Evolutionary conservation across 2,797 vertebrate species (phyloP), one percentile per base, ranked within the genome.

Genomic region (Myotis myotis): DNA sequence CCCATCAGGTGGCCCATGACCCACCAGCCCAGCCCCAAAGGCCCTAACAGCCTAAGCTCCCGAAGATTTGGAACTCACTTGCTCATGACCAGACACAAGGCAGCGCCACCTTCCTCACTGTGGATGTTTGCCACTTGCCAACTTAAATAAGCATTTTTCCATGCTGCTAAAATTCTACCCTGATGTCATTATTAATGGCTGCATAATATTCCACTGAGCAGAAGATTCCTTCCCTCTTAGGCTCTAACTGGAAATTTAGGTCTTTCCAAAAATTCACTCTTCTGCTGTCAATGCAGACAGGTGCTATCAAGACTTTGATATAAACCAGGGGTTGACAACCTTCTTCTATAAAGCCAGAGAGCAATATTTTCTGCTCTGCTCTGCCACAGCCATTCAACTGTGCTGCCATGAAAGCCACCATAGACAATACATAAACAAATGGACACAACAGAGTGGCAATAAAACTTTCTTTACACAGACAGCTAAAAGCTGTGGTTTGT

Each of bases 391-490:
- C 5, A 79, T 5, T 51, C 5, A 19, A 2, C 66, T 33, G 68
- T 20, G 20, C 64, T 22, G 12, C 12, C 15, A 2, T 16, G 30
- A 74, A 72, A 36, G 64, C n/a, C 2, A 6, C 41, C 51, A 5
- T 0, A 2, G 25, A 64, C 6, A 9, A 6, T 11, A 6, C 19
- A 23, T 20, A 28, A 51, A 36, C 0, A 15, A 49, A 33, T 22
- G 57, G 38, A 81, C 25, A 9, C 12, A 49, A 68, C 60, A 0
- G 12, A 22, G 12, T 5, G 15, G 22, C 72, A 49, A 66, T 22
- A 55, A 95, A 79, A 33, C 94, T 49, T 89, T 11, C 91, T 71
- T 87, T 5, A 76, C 53, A 71, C 30, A 2, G 44, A 71, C 30
- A 2, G 44, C 33, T 8, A 2, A 8, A n/a, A 49, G 41, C 83